Evolutionary conservation across 1,140 invertebrate genomes (phyloP).

Genomic region (Neuroterus valhalla): DNA sequence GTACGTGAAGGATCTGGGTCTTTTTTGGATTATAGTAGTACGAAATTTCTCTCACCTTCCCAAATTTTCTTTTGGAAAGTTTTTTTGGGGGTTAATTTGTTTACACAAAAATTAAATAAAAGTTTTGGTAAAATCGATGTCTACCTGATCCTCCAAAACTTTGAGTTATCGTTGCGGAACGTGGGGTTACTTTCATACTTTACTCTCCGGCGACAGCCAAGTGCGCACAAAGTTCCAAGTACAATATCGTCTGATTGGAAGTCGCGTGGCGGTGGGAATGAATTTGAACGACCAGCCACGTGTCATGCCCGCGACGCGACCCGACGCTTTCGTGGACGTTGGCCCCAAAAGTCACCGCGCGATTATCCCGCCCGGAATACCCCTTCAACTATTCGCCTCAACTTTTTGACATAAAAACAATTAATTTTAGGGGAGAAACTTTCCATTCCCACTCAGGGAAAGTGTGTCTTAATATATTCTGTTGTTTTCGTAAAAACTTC

Average conservation of each 20-base stretch:
- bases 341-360: conserved; percentile 22
- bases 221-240: conserved; percentile 38
- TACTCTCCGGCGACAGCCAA: conserved; percentile 32
- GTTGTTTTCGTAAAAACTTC: no score
- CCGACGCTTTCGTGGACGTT: conserved; percentile 42
- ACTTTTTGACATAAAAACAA: conserved; percentile 26
- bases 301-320: conserved; percentile 56
- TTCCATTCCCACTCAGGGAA: conserved; percentile 11
- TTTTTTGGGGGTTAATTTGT: no score
- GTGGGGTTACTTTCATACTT: conserved; percentile 19
- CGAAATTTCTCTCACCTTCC: no score
- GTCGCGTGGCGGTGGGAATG: conserved; percentile 63
- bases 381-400: background rate
- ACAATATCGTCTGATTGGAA: conserved; percentile 60
- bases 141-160: no score
- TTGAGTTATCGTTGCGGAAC: background rate
- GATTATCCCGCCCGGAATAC: conserved; percentile 26
- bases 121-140: no score
- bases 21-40: no score
- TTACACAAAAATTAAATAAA: no score
- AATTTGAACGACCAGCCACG: conserved; percentile 62
- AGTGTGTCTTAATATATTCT: background rate
- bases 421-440: conserved; percentile 13
- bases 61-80: no score
- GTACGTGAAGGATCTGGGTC: no score